Evolutionary conservation across 2,797 vertebrate species (phyloP).

Genomic region (Babyrousa celebensis): DNA sequence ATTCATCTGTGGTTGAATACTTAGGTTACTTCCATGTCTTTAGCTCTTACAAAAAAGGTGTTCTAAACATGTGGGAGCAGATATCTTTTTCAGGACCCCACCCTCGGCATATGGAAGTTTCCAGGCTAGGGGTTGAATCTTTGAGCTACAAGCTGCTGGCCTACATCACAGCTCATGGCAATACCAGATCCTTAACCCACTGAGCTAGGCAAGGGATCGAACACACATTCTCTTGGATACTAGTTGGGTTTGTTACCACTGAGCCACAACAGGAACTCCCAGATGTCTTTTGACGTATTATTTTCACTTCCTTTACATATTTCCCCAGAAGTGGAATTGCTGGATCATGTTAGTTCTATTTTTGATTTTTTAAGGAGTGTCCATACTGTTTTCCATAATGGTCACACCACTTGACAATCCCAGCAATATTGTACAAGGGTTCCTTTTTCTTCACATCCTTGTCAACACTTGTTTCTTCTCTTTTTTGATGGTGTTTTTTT

Average conservation of each 20-base stretch:
- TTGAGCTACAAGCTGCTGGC: too few species aligned
- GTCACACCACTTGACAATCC: background rate
- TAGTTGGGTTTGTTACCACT: too few species aligned
- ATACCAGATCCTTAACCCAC: too few species aligned
- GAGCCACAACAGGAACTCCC: too few species aligned
- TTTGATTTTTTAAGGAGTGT: background rate
- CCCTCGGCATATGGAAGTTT: too few species aligned
- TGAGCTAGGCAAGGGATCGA: too few species aligned
- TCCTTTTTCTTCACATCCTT: background rate
- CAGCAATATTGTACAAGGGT: background rate
- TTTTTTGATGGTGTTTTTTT: too few species aligned
- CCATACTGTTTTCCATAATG: background rate
- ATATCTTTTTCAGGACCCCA: background rate
- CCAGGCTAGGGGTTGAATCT: too few species aligned
- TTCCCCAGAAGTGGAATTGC: background rate
- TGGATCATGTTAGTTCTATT: background rate
- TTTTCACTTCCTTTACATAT: background rate
- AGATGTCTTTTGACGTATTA: background rate
- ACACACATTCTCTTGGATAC: too few species aligned
- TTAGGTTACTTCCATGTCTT: background rate
- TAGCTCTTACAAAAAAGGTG: background rate
- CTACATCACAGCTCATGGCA: too few species aligned
- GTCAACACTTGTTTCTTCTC: background rate
- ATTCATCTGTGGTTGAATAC: background rate
- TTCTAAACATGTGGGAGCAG: background rate